These are phyloP conservation scores for Temnothorax curvispinosus DNA, from an alignment of 1,140 invertebrate species.

Conservation along the genomic window DNA sequence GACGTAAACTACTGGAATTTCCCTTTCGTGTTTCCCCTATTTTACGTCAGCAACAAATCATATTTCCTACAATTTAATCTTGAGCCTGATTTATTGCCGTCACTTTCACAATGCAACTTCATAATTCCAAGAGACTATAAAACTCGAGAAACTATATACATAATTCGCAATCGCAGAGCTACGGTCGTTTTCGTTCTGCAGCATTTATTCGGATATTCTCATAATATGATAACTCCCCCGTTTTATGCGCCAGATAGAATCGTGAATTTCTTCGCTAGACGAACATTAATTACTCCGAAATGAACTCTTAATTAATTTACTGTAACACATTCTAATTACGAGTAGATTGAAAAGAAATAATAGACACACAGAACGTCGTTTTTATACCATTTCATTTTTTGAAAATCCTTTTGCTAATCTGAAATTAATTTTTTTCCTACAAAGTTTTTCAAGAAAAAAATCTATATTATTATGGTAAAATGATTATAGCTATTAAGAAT, in stretches of 20 bases:
- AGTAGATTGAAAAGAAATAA: background rate
- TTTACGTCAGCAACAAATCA: slow-evolving; percentile 49
- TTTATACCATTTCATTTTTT: background rate
- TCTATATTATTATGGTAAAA: background rate
- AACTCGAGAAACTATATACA: slow-evolving; percentile 43
- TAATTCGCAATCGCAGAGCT: slow-evolving; percentile 32
- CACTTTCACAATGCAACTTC: slow-evolving; percentile 33
- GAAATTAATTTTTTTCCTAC: slow-evolving; percentile 1
- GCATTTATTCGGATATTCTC: slow-evolving; percentile 15
- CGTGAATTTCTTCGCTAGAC: slow-evolving; percentile 8
- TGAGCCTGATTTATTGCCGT: slow-evolving; percentile 39
- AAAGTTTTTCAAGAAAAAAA: background rate
- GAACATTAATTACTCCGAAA: slow-evolving; percentile 14
- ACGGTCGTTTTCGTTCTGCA: background rate
- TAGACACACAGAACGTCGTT: background rate
- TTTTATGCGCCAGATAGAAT: background rate
- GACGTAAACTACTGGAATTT: slow-evolving; percentile 26
- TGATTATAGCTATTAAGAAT: slow-evolving; percentile 1
- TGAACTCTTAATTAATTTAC: slow-evolving; percentile 32
- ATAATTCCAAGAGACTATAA: slow-evolving; percentile 52
- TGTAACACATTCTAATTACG: slow-evolving; percentile 12
- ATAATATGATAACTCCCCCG: background rate
- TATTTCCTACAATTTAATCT: slow-evolving; percentile 52
- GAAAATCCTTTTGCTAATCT: background rate
- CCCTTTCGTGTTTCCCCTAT: slow-evolving; percentile 21